Base-by-base conservation (phyloP, 2,888 invertebrate genomes). In the Leptura quadrifasciata region DNA sequence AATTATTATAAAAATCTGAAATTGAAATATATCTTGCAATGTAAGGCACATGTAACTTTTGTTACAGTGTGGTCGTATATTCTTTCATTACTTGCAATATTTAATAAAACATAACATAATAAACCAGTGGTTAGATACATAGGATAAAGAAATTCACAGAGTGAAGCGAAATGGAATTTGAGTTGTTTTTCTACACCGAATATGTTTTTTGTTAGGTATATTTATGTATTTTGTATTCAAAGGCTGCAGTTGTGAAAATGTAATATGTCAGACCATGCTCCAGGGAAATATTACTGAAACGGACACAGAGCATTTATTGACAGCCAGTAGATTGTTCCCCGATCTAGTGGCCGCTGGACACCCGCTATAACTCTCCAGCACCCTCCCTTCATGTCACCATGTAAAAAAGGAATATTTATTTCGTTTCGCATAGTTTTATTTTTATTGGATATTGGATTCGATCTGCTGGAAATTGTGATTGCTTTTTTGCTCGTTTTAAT, bases 321-420 rank as follows among this genome's bases (percentile, higher is more conserved):
- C 88, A 89, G 88, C 85, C 85, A 86, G 86, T 88, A 88, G 88
- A 89, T 89, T 88, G 88, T 89, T 87, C 88, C 85, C 86, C 88
- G 87, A 88, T 88, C 88, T 86, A 86, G 84, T 87, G 86, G 87
- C 86, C 87, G 85, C 86, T 83, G 88, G 88, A 88, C 88, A 86
- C 85, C 85, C 86, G 87, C 88, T 87, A 88, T 88, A 88, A 89
- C 86, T 89, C 88, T 87, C 85, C 84, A 84, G 85, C 86, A 83
- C 84, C 84, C 83, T 79, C 81, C 80, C 77, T 74, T 72, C 77
- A 68, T 81, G 84, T 84, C 84, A 82, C 84, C 84, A 82, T 82
- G 81, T 80, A 83, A 84, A 85, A 85, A 84, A 85, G 85, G 85
- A 85, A 87, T 87, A 87, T 87, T 87, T 87, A 87, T 87, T 87